Base-by-base conservation (phyloP, 2,797 vertebrate species). In the Scleropages formosus region DNA sequence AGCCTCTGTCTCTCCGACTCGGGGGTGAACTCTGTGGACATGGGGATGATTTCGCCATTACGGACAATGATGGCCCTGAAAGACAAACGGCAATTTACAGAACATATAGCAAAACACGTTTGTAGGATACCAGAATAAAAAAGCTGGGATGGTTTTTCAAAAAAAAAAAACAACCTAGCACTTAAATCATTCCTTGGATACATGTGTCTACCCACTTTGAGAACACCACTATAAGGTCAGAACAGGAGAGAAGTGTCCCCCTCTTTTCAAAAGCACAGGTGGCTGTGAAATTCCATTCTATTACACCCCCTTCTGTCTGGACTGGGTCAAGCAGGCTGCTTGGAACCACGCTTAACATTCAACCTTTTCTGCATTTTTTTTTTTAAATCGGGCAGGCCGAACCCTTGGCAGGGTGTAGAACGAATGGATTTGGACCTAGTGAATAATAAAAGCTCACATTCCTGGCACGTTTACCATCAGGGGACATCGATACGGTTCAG, bases 1-100 rank as follows among this genome's bases (percentile, higher is more conserved):
- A 99, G 94, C 68, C 97, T 89, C 84, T 96, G 97, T 49, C 98
- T 92, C 86, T 99, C 98, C 0, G 96, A 94, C 89, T 99, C 98
- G 0, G 98, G 98, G 11, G 98, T 99, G 88, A 99, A 99, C 90
- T 98, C 96, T 63, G 94, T 92, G 81, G 98, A 98, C 97, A 99
- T 91, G 79, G 95, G 94, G 84, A 96, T 90, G 84, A 98, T 92
- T 88, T 99, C 96, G 0, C 94, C 95, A 0, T 90, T 93, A 82
- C 94, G 92, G 82, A 99, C 87, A 84, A 99, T 95, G 88, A 98
- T 95, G 76, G 98, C 98, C 90, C 98, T 99, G 90, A 78, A 1
- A 77, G 77, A 68, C 78, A 84, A 74, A 85, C 79, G 13, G 26
- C 59, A n/a, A 39, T 39, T 39, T 39, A 39, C 6, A 6, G 31